These are phyloP conservation scores for Zosterops borbonicus DNA, from an alignment of 2,113 vertebrate genomes.

Conservation along the genomic window DNA sequence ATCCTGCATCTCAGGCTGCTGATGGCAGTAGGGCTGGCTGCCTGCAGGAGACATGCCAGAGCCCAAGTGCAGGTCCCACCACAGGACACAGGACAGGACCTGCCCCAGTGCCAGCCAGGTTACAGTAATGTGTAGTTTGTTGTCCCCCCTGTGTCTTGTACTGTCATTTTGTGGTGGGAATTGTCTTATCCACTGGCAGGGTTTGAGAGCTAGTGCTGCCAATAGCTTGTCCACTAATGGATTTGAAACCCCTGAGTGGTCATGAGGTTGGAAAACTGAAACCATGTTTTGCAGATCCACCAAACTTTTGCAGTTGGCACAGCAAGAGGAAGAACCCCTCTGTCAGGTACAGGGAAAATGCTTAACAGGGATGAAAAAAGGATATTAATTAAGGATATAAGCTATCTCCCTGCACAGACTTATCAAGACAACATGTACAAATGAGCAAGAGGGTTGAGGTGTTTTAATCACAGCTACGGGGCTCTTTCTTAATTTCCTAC, in stretches of 20 bases:
- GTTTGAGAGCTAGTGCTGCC: not conserved
- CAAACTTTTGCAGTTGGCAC: not conserved
- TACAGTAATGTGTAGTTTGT: not conserved
- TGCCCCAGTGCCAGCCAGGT: not conserved
- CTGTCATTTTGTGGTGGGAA: not conserved
- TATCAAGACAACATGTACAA: not conserved
- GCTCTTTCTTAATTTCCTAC: not conserved
- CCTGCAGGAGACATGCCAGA: not conserved
- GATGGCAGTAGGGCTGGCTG: not conserved
- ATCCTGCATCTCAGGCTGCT: not conserved
- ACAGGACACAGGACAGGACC: not conserved
- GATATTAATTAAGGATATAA: not conserved
- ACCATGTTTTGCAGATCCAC: not conserved
- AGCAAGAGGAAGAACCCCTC: not conserved
- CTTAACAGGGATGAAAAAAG: not conserved
- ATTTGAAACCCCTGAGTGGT: not conserved
- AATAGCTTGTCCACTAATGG: not conserved
- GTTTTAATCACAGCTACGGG: not conserved
- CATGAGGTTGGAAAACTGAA: not conserved
- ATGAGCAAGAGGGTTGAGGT: not conserved
- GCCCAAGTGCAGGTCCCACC: accelerated
- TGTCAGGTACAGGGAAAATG: not conserved
- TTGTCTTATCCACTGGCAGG: not conserved
- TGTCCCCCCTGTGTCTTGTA: not conserved
- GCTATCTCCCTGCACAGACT: not conserved